Evolutionary conservation across 2,797 vertebrate species (phyloP), one percentile per base, ranked within the genome.

Genomic region (Pseudopleuronectes americanus): DNA sequence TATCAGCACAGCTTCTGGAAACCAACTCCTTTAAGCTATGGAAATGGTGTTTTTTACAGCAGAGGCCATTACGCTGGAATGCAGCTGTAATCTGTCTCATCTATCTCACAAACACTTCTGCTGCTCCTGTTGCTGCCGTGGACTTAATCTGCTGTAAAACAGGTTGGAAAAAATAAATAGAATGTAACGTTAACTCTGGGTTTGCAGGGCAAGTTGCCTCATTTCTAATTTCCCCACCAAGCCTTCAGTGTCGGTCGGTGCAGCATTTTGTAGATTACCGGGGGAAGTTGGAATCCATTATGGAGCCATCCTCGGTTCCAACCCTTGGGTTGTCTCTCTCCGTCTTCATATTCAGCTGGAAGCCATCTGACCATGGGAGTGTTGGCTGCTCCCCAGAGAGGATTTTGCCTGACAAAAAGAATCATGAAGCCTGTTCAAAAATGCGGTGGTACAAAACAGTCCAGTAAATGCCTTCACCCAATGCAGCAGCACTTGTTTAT

Each of bases 351-450:
- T 78, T 90, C 79, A 17, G 96, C 94, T 59, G 96, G 95, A 71
- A 99, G 97, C 97, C 97, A 99, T 76, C 98, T 93, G 65, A 93
- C 92, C 89, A 99, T 87, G 56, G 94, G 92, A 0, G 75, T 95
- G 86, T 96, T 97, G 86, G 96, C 94, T 74, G 96, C 94, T 54
- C 98, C 98, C 97, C 97, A 99, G 47, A 90, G 84, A 80, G 96
- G 95, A 81, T 97, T 94, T 65, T 95, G 89, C 84, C 97, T 98
- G 84, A 31, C 85, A 85, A 84, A 83, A 76, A 71, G 17, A 85
- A 86, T 63, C 52, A 78, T 56, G 68, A 75, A 78, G 71, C 47
- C 9, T 80, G 73, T 81, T 74, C 52, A 80, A 66, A 77, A 75
- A 78, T 36, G 68, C 24, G 45, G 33, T 45, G 72, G 1, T 57